Base-by-base conservation (phyloP, 2,113 vertebrate species). In the Hystrix cristata region DNA sequence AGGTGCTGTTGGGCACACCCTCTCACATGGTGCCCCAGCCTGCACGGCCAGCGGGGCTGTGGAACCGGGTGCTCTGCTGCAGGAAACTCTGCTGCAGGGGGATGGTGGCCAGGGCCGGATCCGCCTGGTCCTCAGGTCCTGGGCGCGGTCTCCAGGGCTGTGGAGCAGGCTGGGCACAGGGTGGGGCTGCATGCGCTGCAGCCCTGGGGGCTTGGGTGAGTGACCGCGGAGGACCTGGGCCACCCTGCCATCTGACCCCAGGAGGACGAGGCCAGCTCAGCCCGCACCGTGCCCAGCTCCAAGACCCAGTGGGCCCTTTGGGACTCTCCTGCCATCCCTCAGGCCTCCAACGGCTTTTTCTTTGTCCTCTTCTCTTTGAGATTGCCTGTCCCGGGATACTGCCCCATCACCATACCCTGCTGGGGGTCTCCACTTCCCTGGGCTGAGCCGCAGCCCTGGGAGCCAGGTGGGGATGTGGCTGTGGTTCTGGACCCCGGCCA, bases 401-500 rank as follows among this genome's bases (percentile, higher is more conserved):
- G 23, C 2, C 4, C 53, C 34, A 7, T 11, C 8, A 0, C 3
- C 1, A 1, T 5, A 3, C n/a, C 3, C 51, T 76, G 34, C 27
- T 19, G 21, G 51, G 53, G 31, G 64, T 60, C n/a, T n/a, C 5
- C 21, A 9, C 38, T 29, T 25, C 38, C 51, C 38, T 29, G 7
- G 16, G 2, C 31, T 16, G 12, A 2, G 43, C 25, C 25, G 14
- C 31, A 23, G 51, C 31, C 12, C 21, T 48, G 27, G 67, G 38
- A 7, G 76, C 43, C 25, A 2, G 79, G 57, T 10, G 74, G 8
- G 14, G 48, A 31, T 15, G 27, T 43, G 27, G 64, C 25, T 21
- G 72, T 43, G 60, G 34, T 53, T 53, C 60, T 25, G 31, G 81
- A 9, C 51, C 15, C 59, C 55, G 19, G 27, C 57, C 21, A 1